These are phyloP conservation scores for Heterotis niloticus DNA, from an alignment of 2,113 vertebrate genomes.

Conservation along the genomic window DNA sequence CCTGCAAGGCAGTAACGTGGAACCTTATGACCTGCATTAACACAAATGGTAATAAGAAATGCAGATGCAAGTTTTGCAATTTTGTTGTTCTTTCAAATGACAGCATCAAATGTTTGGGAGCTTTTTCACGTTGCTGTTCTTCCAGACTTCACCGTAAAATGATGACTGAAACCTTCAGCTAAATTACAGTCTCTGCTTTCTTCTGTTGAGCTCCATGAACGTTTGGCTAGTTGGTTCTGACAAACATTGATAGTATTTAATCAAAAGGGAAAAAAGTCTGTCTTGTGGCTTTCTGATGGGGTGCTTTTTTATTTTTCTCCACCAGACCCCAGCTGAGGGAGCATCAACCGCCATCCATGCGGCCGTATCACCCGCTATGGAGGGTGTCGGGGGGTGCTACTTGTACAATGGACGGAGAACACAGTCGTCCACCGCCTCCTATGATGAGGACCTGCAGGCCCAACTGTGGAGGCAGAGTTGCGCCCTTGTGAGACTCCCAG, in stretches of 20 bases:
- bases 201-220: not conserved
- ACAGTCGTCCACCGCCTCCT: slow-evolving; percentile 60
- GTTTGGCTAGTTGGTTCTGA: not conserved
- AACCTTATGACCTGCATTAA: not conserved
- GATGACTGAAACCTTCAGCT: not conserved
- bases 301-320: slow-evolving; percentile 3
- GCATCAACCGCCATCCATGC: slow-evolving; percentile 72
- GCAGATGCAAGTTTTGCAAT: not conserved
- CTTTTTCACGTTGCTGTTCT: not conserved
- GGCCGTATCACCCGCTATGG: slow-evolving; percentile 66
- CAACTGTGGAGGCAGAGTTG: slow-evolving; percentile 80
- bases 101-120: not conserved
- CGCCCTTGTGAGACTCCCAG: slow-evolving; percentile 61
- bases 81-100: not conserved
- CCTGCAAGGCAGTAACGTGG: slow-evolving; percentile 14
- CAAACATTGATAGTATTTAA: not conserved
- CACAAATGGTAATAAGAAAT: not conserved
- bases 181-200: not conserved
- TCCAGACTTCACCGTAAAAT: too few relatives aligned
- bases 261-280: not conserved
- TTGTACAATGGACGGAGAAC: slow-evolving; percentile 75
- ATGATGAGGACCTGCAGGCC: slow-evolving; percentile 69
- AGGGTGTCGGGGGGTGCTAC: slow-evolving; percentile 78
- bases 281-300: not conserved
- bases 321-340: slow-evolving; percentile 79